phyloP scores from a whole-genome alignment of 2,888 invertebrate genomes.

The Hipparchia semele region DNA sequence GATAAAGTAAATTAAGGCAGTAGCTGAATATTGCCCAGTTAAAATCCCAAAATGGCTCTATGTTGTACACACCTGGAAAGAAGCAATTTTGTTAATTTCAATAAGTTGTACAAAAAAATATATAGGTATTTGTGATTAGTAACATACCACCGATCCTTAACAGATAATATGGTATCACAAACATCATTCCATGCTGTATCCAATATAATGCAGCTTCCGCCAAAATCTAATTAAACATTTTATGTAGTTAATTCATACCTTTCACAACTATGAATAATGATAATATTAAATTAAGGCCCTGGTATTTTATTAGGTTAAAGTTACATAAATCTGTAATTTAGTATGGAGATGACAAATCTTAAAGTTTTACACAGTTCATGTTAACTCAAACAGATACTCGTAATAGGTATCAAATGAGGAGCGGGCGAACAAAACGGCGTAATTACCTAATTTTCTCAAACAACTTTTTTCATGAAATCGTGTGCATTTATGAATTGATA shows the following conservation, averaged over 20 bases:
- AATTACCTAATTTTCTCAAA: too few species aligned
- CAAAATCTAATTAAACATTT: slow-evolving; percentile 85
- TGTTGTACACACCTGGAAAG: slow-evolving; percentile 90
- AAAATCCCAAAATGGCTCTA: slow-evolving; percentile 89
- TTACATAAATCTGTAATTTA: too few species aligned
- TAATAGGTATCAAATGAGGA: too few species aligned
- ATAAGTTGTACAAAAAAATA: slow-evolving; percentile 49
- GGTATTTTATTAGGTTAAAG: too few species aligned
- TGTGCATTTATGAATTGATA: too few species aligned
- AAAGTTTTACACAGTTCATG: too few species aligned
- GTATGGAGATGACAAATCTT: too few species aligned
- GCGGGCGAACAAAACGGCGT: too few species aligned
- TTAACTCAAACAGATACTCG: too few species aligned
- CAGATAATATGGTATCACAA: slow-evolving; percentile 96
- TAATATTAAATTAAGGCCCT: background rate
- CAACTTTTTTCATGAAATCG: too few species aligned
- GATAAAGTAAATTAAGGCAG: slow-evolving; percentile 91
- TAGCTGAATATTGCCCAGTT: slow-evolving; percentile 92
- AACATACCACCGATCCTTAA: slow-evolving; percentile 91
- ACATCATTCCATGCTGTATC: slow-evolving; percentile 97
- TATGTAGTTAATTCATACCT: background rate
- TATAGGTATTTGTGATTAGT: background rate
- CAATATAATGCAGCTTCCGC: slow-evolving; percentile 97
- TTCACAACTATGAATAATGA: background rate
- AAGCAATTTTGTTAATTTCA: slow-evolving; percentile 20